Percentiles rank a stretch among this genome's conserved stretches.
Conservation (phyloP, 2,797 vertebrate species). For the Muraenolepis orangiensis region DNA sequence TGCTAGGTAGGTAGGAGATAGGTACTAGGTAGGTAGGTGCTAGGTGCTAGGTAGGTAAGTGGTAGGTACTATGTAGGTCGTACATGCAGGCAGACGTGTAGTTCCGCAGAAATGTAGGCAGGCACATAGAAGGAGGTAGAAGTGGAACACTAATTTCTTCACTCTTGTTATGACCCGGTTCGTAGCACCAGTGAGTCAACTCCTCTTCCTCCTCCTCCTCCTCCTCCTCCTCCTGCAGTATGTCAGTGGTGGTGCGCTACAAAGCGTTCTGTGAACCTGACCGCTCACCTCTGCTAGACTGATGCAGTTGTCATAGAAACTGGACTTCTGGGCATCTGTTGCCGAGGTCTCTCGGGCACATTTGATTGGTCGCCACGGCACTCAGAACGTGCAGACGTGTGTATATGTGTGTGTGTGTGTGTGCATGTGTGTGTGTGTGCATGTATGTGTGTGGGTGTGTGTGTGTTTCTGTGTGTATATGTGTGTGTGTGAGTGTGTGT, state of each 20-base stretch:
- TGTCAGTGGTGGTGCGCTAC: background rate
- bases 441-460: conserved; percentile 16
- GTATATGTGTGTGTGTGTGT: conserved; percentile 11
- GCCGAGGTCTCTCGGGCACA: conserved; percentile 23
- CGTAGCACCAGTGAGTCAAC: background rate
- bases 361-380: conserved; percentile 12
- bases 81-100: too few species aligned
- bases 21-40: too few species aligned
- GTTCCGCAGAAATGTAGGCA: too few species aligned
- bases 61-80: too few species aligned
- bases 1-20: too few species aligned
- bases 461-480: conserved; percentile 2
- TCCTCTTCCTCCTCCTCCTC: too few species aligned
- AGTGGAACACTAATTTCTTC: background rate
- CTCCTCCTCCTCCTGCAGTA: too few species aligned
- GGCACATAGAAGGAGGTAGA: background rate
- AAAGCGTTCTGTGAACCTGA: background rate
- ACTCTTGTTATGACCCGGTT: background rate
- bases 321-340: background rate
- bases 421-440: conserved; percentile 12
- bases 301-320: conserved; percentile 15
- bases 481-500: conserved; percentile 17
- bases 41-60: too few species aligned
- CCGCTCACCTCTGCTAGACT: conserved; percentile 1
- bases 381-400: background rate